Evolutionary conservation across 2,113 vertebrate genomes (phyloP), one percentile per base, ranked within the genome.

Genomic region (Rostratula benghalensis): DNA sequence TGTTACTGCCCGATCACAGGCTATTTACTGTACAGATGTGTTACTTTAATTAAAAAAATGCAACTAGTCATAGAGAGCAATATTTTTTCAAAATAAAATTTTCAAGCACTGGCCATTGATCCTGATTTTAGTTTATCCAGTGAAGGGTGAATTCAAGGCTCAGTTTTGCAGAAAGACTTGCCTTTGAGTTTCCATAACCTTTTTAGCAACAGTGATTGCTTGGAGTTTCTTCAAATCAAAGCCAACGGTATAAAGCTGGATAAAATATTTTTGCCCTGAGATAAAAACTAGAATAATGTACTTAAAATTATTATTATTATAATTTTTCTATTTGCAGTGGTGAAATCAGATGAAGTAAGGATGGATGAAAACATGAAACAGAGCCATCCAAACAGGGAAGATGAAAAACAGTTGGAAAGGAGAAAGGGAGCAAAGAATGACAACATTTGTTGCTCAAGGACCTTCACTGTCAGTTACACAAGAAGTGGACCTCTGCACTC

Each of bases 1-100:
- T 64, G 63, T 41, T 65, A 65, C 63, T 43, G 28, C 39, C 63
- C 9, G 63, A 65, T 43, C 63, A 65, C 63, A 65, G 39, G 39
- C 63, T 65, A 65, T 65, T 65, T 65, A 65, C 63, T 65, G 19
- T 65, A 65, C 63, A 65, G 63, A 65, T 43, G 63, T 65, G 63
- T 65, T 65, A 65, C 63, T 65, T 65, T 43, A 65, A 63, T 63
- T 98, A 98, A 98, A 98, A 95, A 98, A 98, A 98, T 97, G 89
- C 93, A 97, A 92, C 96, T 97, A 97, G 75, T 91, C 92, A 96
- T 90, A 97, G 71, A 95, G 97, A 97, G 91, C 78, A 96, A 96
- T 31, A 39, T 97, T 97, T 97, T 94, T 95, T 96, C 31, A 70
- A 88, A 94, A 77, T 54, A 45, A 94, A 90, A 83, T 92, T 93